Evolutionary conservation across 2,113 vertebrate species (phyloP).

Genomic region (Anhinga anhinga): DNA sequence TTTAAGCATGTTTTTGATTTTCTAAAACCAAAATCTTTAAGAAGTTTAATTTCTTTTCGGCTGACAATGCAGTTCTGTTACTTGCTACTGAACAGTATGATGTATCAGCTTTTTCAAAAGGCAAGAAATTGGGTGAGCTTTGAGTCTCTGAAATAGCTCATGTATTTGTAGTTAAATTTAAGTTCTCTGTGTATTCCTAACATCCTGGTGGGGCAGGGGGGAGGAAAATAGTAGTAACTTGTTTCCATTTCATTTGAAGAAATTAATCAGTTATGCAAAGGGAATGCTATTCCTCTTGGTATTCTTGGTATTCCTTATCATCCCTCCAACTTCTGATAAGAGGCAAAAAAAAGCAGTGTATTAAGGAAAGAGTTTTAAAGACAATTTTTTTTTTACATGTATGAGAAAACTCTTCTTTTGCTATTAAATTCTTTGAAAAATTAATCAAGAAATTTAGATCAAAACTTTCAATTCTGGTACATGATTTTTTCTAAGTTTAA

Average conservation of each 20-base stretch:
- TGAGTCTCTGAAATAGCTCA: background rate
- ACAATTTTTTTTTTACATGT: background rate
- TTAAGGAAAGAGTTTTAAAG: background rate
- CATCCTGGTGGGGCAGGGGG: background rate
- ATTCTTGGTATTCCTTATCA: background rate
- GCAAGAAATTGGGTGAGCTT: background rate
- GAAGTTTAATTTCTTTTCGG: background rate
- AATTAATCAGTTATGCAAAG: background rate
- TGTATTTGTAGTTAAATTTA: background rate
- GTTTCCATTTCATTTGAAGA: background rate
- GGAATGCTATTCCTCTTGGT: background rate
- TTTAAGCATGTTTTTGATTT: background rate
- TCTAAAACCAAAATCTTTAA: too few relatives aligned
- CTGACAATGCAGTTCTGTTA: background rate
- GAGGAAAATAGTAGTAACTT: background rate
- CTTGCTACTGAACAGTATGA: background rate
- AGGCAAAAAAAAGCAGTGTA: background rate
- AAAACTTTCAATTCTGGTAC: background rate
- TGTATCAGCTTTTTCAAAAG: background rate
- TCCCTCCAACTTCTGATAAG: background rate
- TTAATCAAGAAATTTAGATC: background rate
- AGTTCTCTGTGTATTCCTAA: background rate
- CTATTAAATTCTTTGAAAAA: background rate
- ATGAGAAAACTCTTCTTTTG: background rate
- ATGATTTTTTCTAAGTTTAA: background rate